These are phyloP conservation scores for Pocillopora damicornis DNA, from an alignment of 64 coral and sea anemone genomes.

Conservation along the genomic window DNA sequence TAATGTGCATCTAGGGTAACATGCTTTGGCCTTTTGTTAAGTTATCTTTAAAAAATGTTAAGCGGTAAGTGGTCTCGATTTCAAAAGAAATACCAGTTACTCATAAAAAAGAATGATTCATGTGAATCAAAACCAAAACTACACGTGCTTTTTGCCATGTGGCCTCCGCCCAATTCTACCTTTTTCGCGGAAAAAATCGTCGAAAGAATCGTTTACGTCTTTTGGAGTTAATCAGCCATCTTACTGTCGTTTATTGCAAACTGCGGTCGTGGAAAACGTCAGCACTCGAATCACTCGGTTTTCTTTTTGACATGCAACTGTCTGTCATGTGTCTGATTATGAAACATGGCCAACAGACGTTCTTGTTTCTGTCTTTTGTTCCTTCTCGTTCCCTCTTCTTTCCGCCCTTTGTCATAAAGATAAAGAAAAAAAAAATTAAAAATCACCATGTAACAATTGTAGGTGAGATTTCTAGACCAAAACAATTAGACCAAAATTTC, in stretches of 20 bases:
- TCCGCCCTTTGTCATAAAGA: neutral
- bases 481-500: neutral
- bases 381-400: neutral
- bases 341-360: neutral
- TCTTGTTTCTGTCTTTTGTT: conserved; percentile 15
- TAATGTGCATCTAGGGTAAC: neutral
- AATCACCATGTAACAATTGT: neutral
- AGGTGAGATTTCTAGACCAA: neutral
- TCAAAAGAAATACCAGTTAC: conserved; percentile 18
- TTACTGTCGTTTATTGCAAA: neutral
- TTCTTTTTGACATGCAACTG: neutral
- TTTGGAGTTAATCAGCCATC: neutral
- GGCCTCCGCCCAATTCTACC: neutral
- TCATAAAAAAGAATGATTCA: neutral
- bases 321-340: neutral
- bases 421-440: neutral
- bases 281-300: neutral
- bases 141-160: conserved; percentile 39
- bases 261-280: neutral
- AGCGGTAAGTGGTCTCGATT: conserved; percentile 21
- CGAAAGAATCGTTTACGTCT: neutral
- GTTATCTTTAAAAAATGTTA: neutral
- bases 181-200: neutral
- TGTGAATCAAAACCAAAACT: conserved; percentile 9
- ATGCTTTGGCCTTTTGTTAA: conserved; percentile 1